Percentiles rank a stretch among this genome's conserved stretches.
These are phyloP conservation scores for Canis aureus DNA, from an alignment of 2,113 vertebrate genomes.

Conservation along the genomic window DNA sequence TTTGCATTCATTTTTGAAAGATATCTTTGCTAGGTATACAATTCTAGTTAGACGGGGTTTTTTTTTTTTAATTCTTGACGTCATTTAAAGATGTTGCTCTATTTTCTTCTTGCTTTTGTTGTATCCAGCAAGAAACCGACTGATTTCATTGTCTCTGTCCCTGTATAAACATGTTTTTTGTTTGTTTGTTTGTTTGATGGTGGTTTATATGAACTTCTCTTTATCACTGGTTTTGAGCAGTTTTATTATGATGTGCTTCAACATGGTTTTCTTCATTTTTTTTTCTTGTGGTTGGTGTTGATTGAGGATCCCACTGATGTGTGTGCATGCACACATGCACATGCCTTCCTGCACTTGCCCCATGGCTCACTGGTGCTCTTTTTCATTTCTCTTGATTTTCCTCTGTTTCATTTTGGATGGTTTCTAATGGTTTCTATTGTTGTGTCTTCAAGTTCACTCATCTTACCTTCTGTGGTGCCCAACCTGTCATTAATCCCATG, in stretches of 20 bases:
- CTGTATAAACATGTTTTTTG: neutral
- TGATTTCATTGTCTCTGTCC: neutral
- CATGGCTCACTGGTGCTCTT: neutral
- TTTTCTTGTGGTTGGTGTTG: neutral
- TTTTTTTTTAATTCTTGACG: neutral
- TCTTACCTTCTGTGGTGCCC: neutral
- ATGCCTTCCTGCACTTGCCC: too few relatives aligned
- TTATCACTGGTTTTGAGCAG: neutral
- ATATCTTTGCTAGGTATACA: neutral
- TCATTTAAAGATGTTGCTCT: neutral
- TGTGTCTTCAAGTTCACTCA: neutral
- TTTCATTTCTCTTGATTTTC: neutral
- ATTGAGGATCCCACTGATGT: neutral
- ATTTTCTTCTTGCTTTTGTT: neutral
- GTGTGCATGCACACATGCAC: neutral
- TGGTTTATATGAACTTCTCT: neutral
- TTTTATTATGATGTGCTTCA: neutral
- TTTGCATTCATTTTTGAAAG: neutral
- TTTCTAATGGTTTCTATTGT: neutral
- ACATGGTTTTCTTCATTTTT: neutral
- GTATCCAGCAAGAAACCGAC: neutral
- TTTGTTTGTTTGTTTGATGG: neutral
- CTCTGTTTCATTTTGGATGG: neutral
- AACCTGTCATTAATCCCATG: neutral
- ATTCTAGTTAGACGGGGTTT: neutral